These are phyloP conservation scores for Epinotia nisella DNA, from an alignment of 2,888 invertebrate genomes.

Conservation along the genomic window DNA sequence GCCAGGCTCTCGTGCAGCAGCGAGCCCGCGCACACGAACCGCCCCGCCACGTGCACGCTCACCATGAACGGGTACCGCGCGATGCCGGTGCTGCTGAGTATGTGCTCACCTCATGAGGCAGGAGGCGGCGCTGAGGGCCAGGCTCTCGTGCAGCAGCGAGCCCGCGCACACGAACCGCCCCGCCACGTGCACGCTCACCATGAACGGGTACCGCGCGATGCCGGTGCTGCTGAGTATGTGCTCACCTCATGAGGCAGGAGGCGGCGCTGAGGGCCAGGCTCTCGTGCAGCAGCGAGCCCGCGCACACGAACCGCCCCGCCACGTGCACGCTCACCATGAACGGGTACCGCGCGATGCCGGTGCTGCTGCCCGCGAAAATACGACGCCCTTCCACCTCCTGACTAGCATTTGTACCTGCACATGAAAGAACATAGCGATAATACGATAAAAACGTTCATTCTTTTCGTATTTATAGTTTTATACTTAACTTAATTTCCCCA, in stretches of 20 bases:
- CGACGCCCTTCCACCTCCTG: constrained; percentile 37
- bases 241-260: constrained; percentile 61
- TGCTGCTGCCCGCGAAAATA: constrained; percentile 45
- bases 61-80: constrained; percentile 45
- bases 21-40: constrained; percentile 48
- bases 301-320: constrained; percentile 46
- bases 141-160: constrained; percentile 46
- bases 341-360: constrained; percentile 46
- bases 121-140: constrained; percentile 61
- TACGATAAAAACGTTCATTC: no score
- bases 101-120: constrained; percentile 59
- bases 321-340: constrained; percentile 50
- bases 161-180: constrained; percentile 47
- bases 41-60: constrained; percentile 1
- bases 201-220: constrained; percentile 46
- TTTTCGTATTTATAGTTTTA: background rate
- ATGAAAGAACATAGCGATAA: background rate
- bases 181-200: background rate
- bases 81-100: constrained; percentile 23
- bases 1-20: constrained; percentile 51
- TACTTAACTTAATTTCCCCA: background rate
- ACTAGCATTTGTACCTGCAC: background rate
- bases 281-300: constrained; percentile 46
- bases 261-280: constrained; percentile 61
- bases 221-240: constrained; percentile 22